Evolutionary conservation across 2,888 invertebrate genomes (phyloP), one percentile per base, ranked within the genome.

Genomic region (Nycteola revayana): DNA sequence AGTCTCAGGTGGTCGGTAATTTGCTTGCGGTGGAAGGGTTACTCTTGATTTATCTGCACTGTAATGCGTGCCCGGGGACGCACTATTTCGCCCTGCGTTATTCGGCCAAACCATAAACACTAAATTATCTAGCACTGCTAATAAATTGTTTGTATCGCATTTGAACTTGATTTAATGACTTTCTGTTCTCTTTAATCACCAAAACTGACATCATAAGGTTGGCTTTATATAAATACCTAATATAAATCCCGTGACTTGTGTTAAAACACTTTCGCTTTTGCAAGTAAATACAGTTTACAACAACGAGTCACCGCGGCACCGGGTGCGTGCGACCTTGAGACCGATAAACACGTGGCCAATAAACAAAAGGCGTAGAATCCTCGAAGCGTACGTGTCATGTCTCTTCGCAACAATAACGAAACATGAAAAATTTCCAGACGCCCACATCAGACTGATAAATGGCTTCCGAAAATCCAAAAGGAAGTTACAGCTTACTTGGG

Each of bases 381-480:
- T 69, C 70, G 48, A 52, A 57, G 70, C 72, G 77, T 77, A 78
- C 82, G 80, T 82, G 85, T 81, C 79, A 81, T 75, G 80, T 75
- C 73, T 66, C 71, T 66, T 63, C 70, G 63, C 62, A 75, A 81
- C 85, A 87, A 86, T 88, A 88, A 89, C 86, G 85, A 87, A 88
- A 89, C 89, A 89, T 87, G 87, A 88, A 88, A 87, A 88, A 88
- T 87, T 85, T 87, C 85, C 85, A 88, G 87, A 85, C 88, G 82
- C 85, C 70, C 83, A 80, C 87, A 87, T 87, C 87, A 87, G 86
- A 88, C 89, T 89, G 89, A 89, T 89, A 89, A 89, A 89, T 89
- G 89, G 88, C 89, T 89, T 89, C 89, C 89, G 87, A 89, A 89
- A 89, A 89, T 89, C 89, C 89, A 88, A 89, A 89, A 89, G 89